These are phyloP conservation scores for Metopia argyrocephala DNA, from an alignment of 2,888 invertebrate species.

Conservation along the genomic window DNA sequence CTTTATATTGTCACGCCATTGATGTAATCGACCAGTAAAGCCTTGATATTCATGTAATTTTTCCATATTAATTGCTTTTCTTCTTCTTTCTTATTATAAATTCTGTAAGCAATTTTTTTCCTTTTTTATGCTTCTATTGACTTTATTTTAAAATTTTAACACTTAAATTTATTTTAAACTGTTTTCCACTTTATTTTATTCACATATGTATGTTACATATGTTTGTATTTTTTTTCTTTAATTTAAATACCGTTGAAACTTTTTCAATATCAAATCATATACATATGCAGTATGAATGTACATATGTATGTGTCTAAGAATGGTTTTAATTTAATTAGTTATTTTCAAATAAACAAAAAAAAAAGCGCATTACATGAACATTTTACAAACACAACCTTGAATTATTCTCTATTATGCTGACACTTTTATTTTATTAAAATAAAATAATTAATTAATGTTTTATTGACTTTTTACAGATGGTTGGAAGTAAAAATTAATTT, in stretches of 20 bases:
- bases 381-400: slow-evolving; percentile 21
- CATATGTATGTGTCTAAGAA: background rate
- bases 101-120: background rate
- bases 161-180: too few species aligned
- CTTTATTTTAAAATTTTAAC: background rate
- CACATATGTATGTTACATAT: too few species aligned
- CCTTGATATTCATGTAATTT: slow-evolving; percentile 91
- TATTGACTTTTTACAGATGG: too few species aligned
- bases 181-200: too few species aligned
- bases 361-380: background rate
- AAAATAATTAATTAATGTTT: too few species aligned
- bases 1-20: slow-evolving; percentile 82
- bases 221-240: too few species aligned
- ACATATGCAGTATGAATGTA: background rate
- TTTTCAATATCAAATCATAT: too few species aligned
- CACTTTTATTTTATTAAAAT: too few species aligned
- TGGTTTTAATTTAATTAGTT: slow-evolving; percentile 59
- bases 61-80: slow-evolving; percentile 81
- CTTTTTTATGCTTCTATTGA: background rate
- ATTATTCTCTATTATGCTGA: too few species aligned
- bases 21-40: slow-evolving; percentile 84
- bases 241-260: too few species aligned
- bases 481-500: too few species aligned
- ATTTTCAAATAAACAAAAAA: background rate
- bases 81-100: background rate